Base-by-base conservation (phyloP, 2,888 invertebrate species). In the Yponomeuta sedellus region DNA sequence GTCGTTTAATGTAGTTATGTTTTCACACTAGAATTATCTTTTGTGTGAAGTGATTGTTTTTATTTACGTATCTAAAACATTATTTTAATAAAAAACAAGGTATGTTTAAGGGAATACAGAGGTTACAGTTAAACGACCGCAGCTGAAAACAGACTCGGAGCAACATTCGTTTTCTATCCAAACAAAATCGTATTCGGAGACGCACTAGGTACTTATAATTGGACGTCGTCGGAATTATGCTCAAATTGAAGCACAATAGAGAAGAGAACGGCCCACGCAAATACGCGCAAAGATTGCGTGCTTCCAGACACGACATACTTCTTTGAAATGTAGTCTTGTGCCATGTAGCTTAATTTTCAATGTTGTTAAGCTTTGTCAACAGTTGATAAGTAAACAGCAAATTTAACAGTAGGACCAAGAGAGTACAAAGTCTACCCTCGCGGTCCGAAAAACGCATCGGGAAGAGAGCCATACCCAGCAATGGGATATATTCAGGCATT, bases 181-280 rank as follows among this genome's bases (percentile, higher is more conserved):
- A 66, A 67, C 67, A 67, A 58, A 69, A 70, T 69, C 69, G 70
- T 67, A 70, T 70, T 70, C 68, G 68, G 65, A 68, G 69, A 70
- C 34, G 34, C 34, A 34, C 8, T 34, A 34, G 68, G 77, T 77
- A 76, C 25, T 10, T 52, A 52, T 58, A 58, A 34, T 83, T 85
- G 83, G 85, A 85, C 85, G 86, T 83, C 83, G 76, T 77, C 73
- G 77, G 77, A 79, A 80, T 77, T 77, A 77, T 81, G 77, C 77
- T 82, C 78, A 78, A 79, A 82, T 82, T 75, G 77, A 78, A 80
- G 79, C 76, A 85, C 83, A 85, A 86, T 86, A 44, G 62, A 34
- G 62, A 62, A 77, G 83, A 76, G 76, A 74, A 72, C 81, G 72
- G 77, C 86, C 84, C 80, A 86, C 86, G 82, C 83, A 66, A 62